Percentiles rank a stretch among this genome's conserved stretches.
Evolutionary conservation across 1,140 invertebrate genomes (phyloP).

Genomic region (Drosophila auraria): DNA sequence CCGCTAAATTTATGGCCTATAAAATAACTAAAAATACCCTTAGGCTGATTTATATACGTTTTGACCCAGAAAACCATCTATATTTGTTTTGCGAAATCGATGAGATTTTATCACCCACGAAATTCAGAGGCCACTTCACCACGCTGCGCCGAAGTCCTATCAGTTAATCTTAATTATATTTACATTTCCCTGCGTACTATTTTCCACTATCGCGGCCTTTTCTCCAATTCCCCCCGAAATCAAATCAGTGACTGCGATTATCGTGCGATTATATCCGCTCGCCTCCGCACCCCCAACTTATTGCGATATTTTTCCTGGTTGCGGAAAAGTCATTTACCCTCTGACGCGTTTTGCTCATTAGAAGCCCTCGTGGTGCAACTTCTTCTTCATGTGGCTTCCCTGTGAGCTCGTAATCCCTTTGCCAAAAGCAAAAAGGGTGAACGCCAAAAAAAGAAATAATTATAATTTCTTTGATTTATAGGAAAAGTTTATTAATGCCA

Average conservation of each 20-base stretch:
- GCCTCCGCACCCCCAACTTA: background rate
- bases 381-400: conserved; percentile 19
- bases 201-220: conserved; percentile 6
- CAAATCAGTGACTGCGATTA: conserved; percentile 18
- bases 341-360: conserved; percentile 44
- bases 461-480: conserved; percentile 81
- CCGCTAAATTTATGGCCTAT: background rate
- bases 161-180: conserved; percentile 20
- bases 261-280: conserved; percentile 13
- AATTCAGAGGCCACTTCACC: background rate
- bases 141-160: background rate
- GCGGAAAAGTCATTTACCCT: conserved; percentile 33
- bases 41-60: background rate
- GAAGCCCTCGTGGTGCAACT: conserved; percentile 18
- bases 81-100: conserved; percentile 17
- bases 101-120: conserved; percentile 12
- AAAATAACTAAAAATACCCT: background rate
- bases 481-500: conserved; percentile 77
- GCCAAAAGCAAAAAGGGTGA: background rate
- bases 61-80: background rate
- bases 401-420: conserved; percentile 28
- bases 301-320: conserved; percentile 26
- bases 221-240: background rate
- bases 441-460: conserved; percentile 58
- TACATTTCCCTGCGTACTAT: conserved; percentile 12